Base-by-base conservation (phyloP, 1,140 invertebrate genomes). In the Papilio machaon region DNA sequence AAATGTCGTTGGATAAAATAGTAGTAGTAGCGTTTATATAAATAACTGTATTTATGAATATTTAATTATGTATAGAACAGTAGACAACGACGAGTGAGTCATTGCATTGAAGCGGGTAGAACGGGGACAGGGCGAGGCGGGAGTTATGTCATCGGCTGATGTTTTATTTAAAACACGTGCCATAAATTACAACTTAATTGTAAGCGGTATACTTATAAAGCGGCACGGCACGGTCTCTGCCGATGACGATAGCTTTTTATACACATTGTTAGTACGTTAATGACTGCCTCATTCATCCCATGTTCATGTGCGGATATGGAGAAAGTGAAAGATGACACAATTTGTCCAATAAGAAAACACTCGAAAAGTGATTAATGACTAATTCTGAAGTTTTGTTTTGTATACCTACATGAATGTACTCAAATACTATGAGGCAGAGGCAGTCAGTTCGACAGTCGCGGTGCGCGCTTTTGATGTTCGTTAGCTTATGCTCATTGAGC, bases 81-180 rank as follows among this genome's bases (percentile, higher is more conserved):
- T 30, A 30, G 60, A 64, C 60, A 30, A 64, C 60, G 60, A 23
- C 4, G 60, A 64, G 23, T 30, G 54, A 58, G 54, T 58, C 54
- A 58, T 17, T n/a, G 54, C 54, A 52, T 17, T 52, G 17, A 19
- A 9, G 54, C 54, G n/a, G 60, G 58, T n/a, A 8, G 58, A 19
- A 23, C 23, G 60, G 7, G 8, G 23, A 30, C 23, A 30, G 23
- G 54, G 60, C 19, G 19, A 23, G 23, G 9, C 19, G 60, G 19
- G 60, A 23, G 23, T 64, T 64, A 64, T 64, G 60, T 64, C 60
- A 64, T 64, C 19, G 60, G 11, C 60, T 64, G 19, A 64, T 64
- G 60, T 64, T 64, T 64, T 64, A 64, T 64, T 64, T 64, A 64
- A 64, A 64, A 2, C 60, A 64, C 60, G 60, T 64, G 19, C 60